Conservation (phyloP, 2,888 invertebrate genomes). For the Agonum fuliginosum region DNA sequence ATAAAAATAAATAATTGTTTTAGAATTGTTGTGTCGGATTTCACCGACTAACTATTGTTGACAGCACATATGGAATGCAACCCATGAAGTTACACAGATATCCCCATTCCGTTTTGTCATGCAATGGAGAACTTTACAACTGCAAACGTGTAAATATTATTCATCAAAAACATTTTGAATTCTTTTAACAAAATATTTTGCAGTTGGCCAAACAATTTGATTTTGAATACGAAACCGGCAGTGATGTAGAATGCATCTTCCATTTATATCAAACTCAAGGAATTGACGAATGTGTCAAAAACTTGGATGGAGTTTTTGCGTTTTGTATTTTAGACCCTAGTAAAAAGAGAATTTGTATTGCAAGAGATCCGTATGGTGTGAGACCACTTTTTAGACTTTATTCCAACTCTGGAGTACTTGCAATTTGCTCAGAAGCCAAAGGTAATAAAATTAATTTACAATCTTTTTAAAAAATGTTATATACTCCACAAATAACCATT, state of each 20-base stretch:
- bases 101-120: conserved; percentile 80
- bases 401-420: conserved; percentile 77
- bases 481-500: no score
- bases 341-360: conserved; percentile 80
- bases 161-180: conserved; percentile 21
- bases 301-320: conserved; percentile 89
- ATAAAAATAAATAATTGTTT: no score
- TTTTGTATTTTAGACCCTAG: conserved; percentile 85
- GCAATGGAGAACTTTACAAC: conserved; percentile 94
- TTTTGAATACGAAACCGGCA: conserved; percentile 81
- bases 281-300: conserved; percentile 79
- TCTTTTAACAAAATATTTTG: conserved; percentile 53
- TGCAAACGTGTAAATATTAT: conserved; percentile 75
- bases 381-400: conserved; percentile 82
- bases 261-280: conserved; percentile 84
- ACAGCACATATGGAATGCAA: conserved; percentile 84
- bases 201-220: conserved; percentile 76
- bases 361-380: conserved; percentile 88
- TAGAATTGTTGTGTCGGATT: conserved; percentile 81
- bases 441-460: conserved; percentile 72
- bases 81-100: conserved; percentile 82
- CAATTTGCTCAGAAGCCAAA: conserved; percentile 83
- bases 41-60: conserved; percentile 82
- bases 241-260: conserved; percentile 84
- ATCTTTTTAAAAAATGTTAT: no score